Conservation (phyloP, 1,140 invertebrate species). For the Papilio glaucus region DNA sequence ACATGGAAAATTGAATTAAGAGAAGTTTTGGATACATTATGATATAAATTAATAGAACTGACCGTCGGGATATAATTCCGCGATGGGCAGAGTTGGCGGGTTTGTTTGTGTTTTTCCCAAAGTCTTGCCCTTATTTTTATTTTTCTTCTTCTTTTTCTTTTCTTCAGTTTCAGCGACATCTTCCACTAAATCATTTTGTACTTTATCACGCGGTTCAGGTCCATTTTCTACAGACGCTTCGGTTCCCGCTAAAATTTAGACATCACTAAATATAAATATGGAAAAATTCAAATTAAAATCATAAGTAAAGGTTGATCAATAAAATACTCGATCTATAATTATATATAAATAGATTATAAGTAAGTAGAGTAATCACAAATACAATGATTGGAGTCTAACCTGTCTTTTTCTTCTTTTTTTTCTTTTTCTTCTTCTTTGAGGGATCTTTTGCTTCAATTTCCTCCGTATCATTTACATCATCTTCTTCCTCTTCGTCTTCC, state of each 20-base stretch:
- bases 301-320: neutral
- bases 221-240: slow-evolving; percentile 54
- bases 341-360: slow-evolving; percentile 37
- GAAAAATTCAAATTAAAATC: neutral
- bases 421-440: slow-evolving; percentile 89
- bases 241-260: slow-evolving; percentile 51
- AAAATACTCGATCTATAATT: slow-evolving; percentile 32
- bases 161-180: slow-evolving; percentile 77
- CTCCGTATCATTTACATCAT: slow-evolving; percentile 80
- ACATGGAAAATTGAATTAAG: neutral
- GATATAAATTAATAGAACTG: slow-evolving; percentile 59
- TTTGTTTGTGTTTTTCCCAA: slow-evolving; percentile 69
- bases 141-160: slow-evolving; percentile 87
- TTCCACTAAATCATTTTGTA: slow-evolving; percentile 51
- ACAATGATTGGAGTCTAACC: slow-evolving; percentile 70
- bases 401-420: slow-evolving; percentile 90
- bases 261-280: neutral
- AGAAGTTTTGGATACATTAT: slow-evolving; percentile 12
- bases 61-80: slow-evolving; percentile 93
- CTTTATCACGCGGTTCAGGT: slow-evolving; percentile 52
- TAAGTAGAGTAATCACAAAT: slow-evolving; percentile 23
- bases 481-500: slow-evolving; percentile 69
- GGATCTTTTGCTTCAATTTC: slow-evolving; percentile 83
- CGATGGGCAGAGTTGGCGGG: slow-evolving; percentile 94
- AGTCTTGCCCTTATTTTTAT: slow-evolving; percentile 82